Evolutionary conservation across 2,113 vertebrate species (phyloP), one percentile per base, ranked within the genome.

Genomic region (Baryphthengus martii): DNA sequence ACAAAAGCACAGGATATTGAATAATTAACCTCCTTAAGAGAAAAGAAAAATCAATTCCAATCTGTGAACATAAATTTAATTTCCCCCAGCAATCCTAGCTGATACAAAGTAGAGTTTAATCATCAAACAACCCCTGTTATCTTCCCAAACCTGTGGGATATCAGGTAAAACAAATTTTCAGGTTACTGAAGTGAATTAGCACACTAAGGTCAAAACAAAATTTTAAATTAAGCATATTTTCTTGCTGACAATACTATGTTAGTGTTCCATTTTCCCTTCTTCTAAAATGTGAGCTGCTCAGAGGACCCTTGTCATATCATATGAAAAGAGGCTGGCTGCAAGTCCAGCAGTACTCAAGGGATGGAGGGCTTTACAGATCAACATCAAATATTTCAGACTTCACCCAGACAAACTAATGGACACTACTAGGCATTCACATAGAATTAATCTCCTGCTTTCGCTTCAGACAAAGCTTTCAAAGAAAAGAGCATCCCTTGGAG

Each of bases 1-100:
- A 67, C 59, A 88, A 86, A 76, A 83, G 82, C 17, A 4, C 29
- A 74, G 59, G 63, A 77, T 95, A 88, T 10, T 94, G 88, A 96
- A 88, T 90, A 96, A 94, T 88, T 93, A 94, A 96, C n/a, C 21
- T 84, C 47, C 44, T 90, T 95, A 86, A 88, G 39, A 94, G 90
- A 80, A 93, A 89, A 86, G 40, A 71, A 92, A 95, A 95, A 92
- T 92, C 82, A 84, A 92, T 96, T 83, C 20, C n/a, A 80, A 72
- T 84, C 47, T 77, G 25, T 53, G 52, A 74, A 74, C 19, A 52
- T 71, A 86, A 94, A 86, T 84, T 80, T 55, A 7, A 68, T 84
- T 90, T 93, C 67, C 68, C 73, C 31, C 59, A 88, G 31, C 65
- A 78, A 52, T 56, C 31, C 33, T 37, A 55, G 44, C 14, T 53